Evolutionary conservation across 2,797 vertebrate genomes (phyloP).

Genomic region (Pantherophis alleghaniensis): DNA sequence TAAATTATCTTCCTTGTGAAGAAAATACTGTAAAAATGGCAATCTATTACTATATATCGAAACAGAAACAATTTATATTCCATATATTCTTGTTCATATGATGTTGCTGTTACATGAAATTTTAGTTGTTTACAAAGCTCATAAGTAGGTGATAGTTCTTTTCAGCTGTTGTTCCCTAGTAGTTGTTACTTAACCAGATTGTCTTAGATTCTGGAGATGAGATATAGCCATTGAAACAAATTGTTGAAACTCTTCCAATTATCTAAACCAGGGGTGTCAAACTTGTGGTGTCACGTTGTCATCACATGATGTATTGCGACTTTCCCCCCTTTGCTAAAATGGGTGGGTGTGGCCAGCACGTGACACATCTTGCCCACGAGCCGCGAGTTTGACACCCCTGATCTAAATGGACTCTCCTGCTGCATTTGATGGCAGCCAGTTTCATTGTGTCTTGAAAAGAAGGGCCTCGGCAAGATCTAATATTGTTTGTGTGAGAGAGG

Average conservation of each 20-base stretch:
- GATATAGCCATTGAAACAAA: background rate
- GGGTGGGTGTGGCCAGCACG: too few species aligned
- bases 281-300: too few species aligned
- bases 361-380: too few species aligned
- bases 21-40: background rate
- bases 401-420: background rate
- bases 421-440: background rate
- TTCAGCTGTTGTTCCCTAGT: background rate
- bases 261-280: background rate
- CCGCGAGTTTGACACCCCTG: too few species aligned
- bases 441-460: background rate
- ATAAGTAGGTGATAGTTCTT: background rate
- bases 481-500: background rate
- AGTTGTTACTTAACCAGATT: background rate
- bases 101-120: background rate
- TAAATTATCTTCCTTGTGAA: background rate
- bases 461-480: background rate
- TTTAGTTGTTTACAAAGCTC: background rate
- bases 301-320: too few species aligned
- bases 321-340: too few species aligned
- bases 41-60: background rate
- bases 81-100: background rate
- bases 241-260: background rate
- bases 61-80: background rate
- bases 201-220: background rate